Evolutionary conservation across 1,140 invertebrate genomes (phyloP).

Genomic region (Halesus radiatus): DNA sequence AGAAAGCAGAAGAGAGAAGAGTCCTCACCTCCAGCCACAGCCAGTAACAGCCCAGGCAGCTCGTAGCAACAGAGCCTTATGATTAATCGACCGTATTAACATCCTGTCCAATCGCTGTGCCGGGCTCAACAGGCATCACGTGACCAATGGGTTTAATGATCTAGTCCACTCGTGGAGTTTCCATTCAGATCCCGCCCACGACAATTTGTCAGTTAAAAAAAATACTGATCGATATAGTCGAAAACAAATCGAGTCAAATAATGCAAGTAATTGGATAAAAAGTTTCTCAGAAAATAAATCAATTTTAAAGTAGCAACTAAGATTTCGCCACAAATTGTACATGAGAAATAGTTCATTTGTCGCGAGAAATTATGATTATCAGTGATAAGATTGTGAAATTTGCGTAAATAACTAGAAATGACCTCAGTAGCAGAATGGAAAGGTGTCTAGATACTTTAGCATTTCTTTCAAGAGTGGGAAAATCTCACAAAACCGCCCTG

Average conservation of each 20-base stretch:
- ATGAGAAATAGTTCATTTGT: too few relatives aligned
- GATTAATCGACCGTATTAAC: slow-evolving; percentile 26
- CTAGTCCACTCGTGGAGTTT: slow-evolving; percentile 11
- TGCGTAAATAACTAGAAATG: too few relatives aligned
- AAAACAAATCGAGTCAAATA: background rate
- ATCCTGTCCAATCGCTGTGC: slow-evolving; percentile 21
- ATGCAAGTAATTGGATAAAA: background rate
- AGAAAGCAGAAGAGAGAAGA: too few relatives aligned
- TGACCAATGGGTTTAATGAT: slow-evolving; percentile 31
- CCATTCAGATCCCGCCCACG: background rate
- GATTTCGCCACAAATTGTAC: too few relatives aligned
- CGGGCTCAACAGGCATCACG: slow-evolving; percentile 2
- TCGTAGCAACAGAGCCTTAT: background rate
- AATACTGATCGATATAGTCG: background rate
- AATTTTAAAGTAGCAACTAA: too few relatives aligned
- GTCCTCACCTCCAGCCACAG: background rate
- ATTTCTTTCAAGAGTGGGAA: too few relatives aligned
- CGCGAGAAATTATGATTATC: too few relatives aligned
- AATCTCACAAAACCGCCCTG: too few relatives aligned
- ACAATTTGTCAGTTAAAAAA: background rate
- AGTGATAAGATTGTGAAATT: too few relatives aligned
- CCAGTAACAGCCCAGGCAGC: background rate
- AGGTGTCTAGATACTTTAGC: too few relatives aligned
- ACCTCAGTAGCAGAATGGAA: too few relatives aligned
- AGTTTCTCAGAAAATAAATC: background rate